Base-by-base conservation (phyloP, 2,113 vertebrate species). In the Erpornis zantholeuca region DNA sequence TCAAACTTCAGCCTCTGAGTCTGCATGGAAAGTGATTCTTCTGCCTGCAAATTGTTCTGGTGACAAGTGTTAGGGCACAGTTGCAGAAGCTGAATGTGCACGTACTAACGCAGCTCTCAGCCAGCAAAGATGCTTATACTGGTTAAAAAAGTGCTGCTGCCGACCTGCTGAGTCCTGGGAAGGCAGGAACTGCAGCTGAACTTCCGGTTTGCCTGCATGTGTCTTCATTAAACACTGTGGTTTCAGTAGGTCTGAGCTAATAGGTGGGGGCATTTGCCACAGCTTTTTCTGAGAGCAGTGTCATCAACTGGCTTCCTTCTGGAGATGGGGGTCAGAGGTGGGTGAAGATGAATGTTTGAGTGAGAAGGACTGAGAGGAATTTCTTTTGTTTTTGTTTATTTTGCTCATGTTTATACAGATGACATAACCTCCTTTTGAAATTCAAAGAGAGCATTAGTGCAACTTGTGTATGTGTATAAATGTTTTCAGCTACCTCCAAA, bases 381-480 rank as follows among this genome's bases (percentile, higher is more conserved):
- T 90, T 86, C 18, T 87, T 90, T 40, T 90, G 63, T 9, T 87
- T 84, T 68, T 16, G 70, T 90, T 90, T 64, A 24, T 78, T 28
- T 42, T 73, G 15, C 33, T 84, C 6, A 20, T 85, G 54, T 78
- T 87, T 82, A 69, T 85, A 65, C 33, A 73, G 36, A 85, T 88
- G 83, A 65, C 60, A 85, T 69, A 73, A 65, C 28, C 56, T 64
- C 56, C 69, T 82, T 64, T n/a, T 69, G 90, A 78, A 92, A 88
- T 60, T 36, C 50, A 29, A 60, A 64, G 54, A 63, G 23, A 72
- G 7, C 38, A 36, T 47, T 60, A 82, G 10, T 29, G 31, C 20
- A 28, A 47, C 52, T 75, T 60, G 14, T 56, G 56, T 71, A 38
- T 25, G 19, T 70, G 12, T 83, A 71, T 63, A 68, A 79, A 83